phyloP scores from a whole-genome alignment of 2,113 vertebrate species.

The Thunnus maccoyii region DNA sequence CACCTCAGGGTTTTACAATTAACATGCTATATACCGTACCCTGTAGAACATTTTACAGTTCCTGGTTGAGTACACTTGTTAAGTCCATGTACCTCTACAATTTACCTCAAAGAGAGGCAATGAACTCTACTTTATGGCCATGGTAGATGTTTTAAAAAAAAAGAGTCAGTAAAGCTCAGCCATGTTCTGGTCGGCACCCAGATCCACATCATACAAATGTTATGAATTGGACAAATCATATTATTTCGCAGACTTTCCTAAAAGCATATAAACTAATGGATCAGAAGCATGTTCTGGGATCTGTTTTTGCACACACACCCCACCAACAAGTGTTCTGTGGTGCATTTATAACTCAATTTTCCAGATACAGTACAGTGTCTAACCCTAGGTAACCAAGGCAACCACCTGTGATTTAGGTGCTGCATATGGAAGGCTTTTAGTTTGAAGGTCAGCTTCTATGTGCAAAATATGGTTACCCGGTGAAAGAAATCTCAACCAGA shows the following conservation, averaged over 20 bases:
- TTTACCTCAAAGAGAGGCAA: neutral
- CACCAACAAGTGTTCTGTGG: neutral
- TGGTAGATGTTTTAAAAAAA: neutral
- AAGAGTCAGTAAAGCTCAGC: neutral
- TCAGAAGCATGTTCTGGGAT: neutral
- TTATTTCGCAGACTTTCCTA: neutral
- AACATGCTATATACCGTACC: constrained; percentile 39
- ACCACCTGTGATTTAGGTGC: constrained; percentile 36
- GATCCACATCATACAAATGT: neutral
- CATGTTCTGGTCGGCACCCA: neutral
- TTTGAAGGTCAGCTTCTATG: constrained; percentile 18
- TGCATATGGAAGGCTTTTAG: constrained; percentile 26
- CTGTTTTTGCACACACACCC: neutral
- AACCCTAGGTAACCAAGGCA: constrained; percentile 40
- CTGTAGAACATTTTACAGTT: constrained; percentile 55
- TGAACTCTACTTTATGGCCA: neutral
- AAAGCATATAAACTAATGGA: neutral
- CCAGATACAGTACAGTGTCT: constrained; percentile 21
- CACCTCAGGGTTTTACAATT: constrained; percentile 64
- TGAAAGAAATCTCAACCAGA: neutral
- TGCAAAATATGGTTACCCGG: neutral
- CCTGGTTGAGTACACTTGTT: constrained; percentile 30
- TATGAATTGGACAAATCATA: neutral
- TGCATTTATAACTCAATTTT: constrained; percentile 24
- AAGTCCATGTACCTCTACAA: neutral